Conservation (phyloP, 2,797 vertebrate genomes). For the Sebastes oblongus region DNA sequence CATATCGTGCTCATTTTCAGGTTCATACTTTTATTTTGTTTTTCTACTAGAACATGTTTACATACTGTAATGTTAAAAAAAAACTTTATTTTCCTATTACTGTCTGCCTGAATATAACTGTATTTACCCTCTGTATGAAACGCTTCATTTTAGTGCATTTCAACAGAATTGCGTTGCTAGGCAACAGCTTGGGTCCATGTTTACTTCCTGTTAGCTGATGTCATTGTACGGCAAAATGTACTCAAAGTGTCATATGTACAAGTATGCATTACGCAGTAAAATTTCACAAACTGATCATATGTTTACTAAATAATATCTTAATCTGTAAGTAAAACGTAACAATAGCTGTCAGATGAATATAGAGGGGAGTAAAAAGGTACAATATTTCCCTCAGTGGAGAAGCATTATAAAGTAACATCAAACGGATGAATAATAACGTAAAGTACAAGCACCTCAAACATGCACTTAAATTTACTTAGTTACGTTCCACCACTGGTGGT, state of each 20-base stretch:
- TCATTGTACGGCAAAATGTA: not conserved
- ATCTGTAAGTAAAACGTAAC: not conserved
- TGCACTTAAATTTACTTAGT: too few species aligned
- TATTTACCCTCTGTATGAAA: too few species aligned
- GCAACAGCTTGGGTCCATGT: too few species aligned
- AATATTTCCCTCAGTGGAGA: not conserved
- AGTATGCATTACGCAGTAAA: not conserved
- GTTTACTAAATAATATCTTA: not conserved
- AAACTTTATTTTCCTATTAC: accelerated
- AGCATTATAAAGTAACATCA: not conserved
- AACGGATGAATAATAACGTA: not conserved
- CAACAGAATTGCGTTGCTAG: too few species aligned
- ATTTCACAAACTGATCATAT: not conserved
- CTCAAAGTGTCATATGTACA: not conserved
- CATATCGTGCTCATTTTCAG: too few species aligned
- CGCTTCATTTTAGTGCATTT: too few species aligned
- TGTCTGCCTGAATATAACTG: too few species aligned
- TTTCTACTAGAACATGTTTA: too few species aligned
- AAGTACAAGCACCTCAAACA: not conserved
- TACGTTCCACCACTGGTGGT: too few species aligned
- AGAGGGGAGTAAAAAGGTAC: not conserved
- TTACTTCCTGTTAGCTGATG: too few species aligned
- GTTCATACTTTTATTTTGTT: too few species aligned
- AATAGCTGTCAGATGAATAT: not conserved
- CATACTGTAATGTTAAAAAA: too few species aligned